Conservation (phyloP, 2,888 invertebrate genomes). For the Aplocera efformata region DNA sequence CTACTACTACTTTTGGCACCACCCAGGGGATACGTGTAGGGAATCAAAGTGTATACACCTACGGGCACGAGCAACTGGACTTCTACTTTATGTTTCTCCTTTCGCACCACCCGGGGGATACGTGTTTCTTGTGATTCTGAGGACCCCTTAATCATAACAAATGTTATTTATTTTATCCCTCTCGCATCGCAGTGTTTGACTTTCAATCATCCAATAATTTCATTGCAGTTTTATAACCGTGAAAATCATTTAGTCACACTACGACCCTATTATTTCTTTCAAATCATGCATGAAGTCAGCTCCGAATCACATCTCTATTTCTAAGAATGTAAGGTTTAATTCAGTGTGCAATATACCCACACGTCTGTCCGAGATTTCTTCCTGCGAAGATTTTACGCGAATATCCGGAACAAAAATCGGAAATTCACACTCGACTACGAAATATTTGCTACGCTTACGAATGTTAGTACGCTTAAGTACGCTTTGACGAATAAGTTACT, state of each 20-base stretch:
- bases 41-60: too few species aligned
- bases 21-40: too few species aligned
- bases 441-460: slow-evolving; percentile 40
- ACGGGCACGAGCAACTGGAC: too few species aligned
- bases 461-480: slow-evolving; percentile 35
- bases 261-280: slow-evolving; percentile 48
- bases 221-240: slow-evolving; percentile 36
- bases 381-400: slow-evolving; percentile 61
- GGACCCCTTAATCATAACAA: background rate
- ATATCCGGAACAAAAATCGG: slow-evolving; percentile 47
- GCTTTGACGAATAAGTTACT: too few species aligned
- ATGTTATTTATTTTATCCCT: slow-evolving; percentile 13
- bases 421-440: slow-evolving; percentile 49
- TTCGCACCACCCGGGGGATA: too few species aligned
- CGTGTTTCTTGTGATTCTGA: too few species aligned
- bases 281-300: slow-evolving; percentile 36
- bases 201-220: slow-evolving; percentile 22
- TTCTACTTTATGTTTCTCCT: too few species aligned
- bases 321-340: slow-evolving; percentile 38
- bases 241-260: slow-evolving; percentile 51
- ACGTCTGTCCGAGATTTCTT: slow-evolving; percentile 50
- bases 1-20: too few species aligned
- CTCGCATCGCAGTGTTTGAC: slow-evolving; percentile 16
- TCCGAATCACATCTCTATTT: slow-evolving; percentile 16
- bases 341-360: slow-evolving; percentile 74